phyloP scores from a whole-genome alignment of 1,140 invertebrate species.

The Sinonovacula constricta region DNA sequence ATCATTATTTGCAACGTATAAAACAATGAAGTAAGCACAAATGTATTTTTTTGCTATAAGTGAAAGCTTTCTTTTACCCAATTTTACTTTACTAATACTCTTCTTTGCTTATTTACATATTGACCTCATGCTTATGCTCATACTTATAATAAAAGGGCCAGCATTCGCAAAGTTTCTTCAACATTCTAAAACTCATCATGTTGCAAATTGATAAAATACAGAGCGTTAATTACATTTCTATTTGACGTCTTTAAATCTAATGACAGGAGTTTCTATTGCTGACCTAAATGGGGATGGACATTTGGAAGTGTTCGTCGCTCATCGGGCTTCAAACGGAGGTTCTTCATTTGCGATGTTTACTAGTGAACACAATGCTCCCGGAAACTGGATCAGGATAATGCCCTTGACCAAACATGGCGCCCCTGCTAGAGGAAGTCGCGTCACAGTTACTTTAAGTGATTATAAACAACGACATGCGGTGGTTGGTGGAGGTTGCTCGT shows the following conservation, averaged over 20 bases:
- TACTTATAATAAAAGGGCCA: too few relatives aligned
- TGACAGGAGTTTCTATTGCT: constrained; percentile 19
- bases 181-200: too few relatives aligned
- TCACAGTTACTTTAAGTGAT: constrained; percentile 18
- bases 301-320: constrained; percentile 20
- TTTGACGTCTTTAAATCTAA: background rate
- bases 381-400: constrained; percentile 41
- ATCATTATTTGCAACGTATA: too few relatives aligned
- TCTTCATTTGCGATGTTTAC: constrained; percentile 21
- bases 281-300: constrained; percentile 33
- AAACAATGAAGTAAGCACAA: too few relatives aligned
- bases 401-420: constrained; percentile 29
- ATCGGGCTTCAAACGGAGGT: background rate
- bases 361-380: background rate
- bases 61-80: too few relatives aligned
- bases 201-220: too few relatives aligned
- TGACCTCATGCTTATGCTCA: too few relatives aligned
- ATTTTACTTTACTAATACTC: too few relatives aligned
- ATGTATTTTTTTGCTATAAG: too few relatives aligned
- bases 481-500: constrained; percentile 48
- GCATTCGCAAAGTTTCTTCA: too few relatives aligned
- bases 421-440: constrained; percentile 18
- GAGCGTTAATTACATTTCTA: too few relatives aligned
- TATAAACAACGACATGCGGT: background rate
- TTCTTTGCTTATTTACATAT: too few relatives aligned